Base-by-base conservation (phyloP, 1,140 invertebrate genomes). In the Sinella curviseta region DNA sequence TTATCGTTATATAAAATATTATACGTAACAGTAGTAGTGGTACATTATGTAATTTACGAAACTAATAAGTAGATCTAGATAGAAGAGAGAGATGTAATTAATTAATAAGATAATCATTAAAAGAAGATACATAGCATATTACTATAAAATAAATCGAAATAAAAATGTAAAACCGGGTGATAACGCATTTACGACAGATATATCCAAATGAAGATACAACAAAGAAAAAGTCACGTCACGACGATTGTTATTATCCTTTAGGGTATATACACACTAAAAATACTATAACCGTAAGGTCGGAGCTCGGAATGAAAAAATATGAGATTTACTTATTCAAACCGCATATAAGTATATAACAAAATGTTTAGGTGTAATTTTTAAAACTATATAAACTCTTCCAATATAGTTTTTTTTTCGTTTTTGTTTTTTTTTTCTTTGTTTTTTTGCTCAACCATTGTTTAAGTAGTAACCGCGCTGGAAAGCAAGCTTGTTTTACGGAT, bases 111-210 rank as follows among this genome's bases (percentile, higher is more conserved):
- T n/a, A n/a, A n/a, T n/a, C n/a, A n/a, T n/a, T n/a, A n/a, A n/a
- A n/a, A n/a, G n/a, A n/a, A n/a, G n/a, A n/a, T n/a, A n/a, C n/a
- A n/a, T n/a, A n/a, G n/a, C 4, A 17, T 65, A 65, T 65, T 3
- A 31, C 30, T 30, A 30, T 14, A 70, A 33, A 70, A 33, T 8
- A 33, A 26, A n/a, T n/a, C n/a, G 57, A 26, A n/a, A 70, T 3
- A 70, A 33, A 24, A 31, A 48, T 70, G 65, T 70, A 70, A 70
- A 70, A 70, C 65, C 65, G 65, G 65, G 65, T 70, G 65, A 70
- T 70, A 70, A 70, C 65, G 65, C 65, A 70, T 31, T 70, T 70
- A 70, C 65, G 65, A 26, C 57, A 65, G 65, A 70, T 70, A 70
- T 31, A 70, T 70, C 8, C 26, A 70, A 12, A 70, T 31, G 26